These are phyloP conservation scores for Dromiciops gliroides DNA, from an alignment of 2,113 vertebrate genomes.

Conservation along the genomic window DNA sequence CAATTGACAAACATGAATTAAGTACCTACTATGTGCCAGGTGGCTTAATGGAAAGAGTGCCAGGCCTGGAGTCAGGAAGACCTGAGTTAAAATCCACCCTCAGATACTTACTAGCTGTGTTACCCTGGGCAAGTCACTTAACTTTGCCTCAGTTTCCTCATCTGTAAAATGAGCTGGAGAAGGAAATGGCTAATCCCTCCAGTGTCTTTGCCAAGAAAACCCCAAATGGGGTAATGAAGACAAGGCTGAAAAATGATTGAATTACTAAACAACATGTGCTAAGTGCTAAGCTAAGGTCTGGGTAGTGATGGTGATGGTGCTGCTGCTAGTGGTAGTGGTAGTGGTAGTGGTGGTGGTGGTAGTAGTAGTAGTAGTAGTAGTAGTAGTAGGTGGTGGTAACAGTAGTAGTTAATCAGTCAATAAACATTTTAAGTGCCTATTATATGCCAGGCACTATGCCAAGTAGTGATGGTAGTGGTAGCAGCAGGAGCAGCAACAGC, in stretches of 20 bases:
- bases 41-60: neutral
- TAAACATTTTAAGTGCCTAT: neutral
- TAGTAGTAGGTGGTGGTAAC: no score
- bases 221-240: no score
- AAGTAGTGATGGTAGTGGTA: neutral
- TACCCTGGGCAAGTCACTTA: neutral
- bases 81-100: neutral
- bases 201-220: no score
- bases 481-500: neutral
- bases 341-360: neutral
- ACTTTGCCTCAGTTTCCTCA: neutral
- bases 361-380: neutral
- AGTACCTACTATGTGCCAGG: neutral
- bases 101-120: neutral
- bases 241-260: no score
- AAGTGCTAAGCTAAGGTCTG: no score
- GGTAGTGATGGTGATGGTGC: no score
- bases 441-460: neutral
- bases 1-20: neutral
- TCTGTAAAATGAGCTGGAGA: neutral
- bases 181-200: no score
- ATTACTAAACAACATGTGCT: no score
- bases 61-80: neutral
- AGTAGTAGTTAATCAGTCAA: neutral
- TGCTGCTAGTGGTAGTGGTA: no score